phyloP scores from a whole-genome alignment of 2,113 vertebrate genomes.

The Neofelis nebulosa region DNA sequence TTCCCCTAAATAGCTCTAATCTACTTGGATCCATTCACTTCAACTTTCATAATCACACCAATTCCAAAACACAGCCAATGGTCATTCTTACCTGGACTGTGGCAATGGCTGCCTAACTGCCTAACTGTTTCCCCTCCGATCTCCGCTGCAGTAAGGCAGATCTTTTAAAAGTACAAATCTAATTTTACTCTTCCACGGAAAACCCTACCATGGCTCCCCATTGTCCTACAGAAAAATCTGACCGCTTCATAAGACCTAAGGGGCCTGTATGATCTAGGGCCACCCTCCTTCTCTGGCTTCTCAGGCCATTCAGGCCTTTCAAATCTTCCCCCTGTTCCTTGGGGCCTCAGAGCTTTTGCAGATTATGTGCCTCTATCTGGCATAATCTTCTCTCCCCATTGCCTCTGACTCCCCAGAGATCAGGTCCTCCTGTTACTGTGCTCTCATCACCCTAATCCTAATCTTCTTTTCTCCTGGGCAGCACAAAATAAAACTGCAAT shows the following conservation, averaged over 20 bases:
- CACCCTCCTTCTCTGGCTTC: not conserved
- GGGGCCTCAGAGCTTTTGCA: not conserved
- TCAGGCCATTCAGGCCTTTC: not conserved
- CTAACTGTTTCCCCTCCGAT: too few relatives aligned
- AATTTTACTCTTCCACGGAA: not conserved
- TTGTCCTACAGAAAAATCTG: not conserved
- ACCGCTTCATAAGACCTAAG: not conserved
- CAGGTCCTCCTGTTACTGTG: not conserved
- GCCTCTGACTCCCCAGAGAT: not conserved
- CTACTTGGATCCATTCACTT: not conserved
- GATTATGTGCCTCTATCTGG: not conserved
- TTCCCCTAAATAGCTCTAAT: not conserved
- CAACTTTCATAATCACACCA: conserved; percentile 8
- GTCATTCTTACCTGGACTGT: not conserved
- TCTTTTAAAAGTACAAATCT: not conserved
- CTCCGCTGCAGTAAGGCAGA: not conserved
- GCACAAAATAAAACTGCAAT: conserved; percentile 14
- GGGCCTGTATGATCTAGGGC: not conserved
- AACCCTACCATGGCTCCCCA: not conserved
- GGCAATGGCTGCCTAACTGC: not conserved
- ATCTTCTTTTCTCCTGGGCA: not conserved
- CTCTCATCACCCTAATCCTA: not conserved
- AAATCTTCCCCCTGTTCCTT: not conserved
- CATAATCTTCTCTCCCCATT: not conserved
- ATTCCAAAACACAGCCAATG: not conserved